Evolutionary conservation across 1,140 invertebrate genomes (phyloP), one percentile per base, ranked within the genome.

Genomic region (Drosophila trapezifrons): DNA sequence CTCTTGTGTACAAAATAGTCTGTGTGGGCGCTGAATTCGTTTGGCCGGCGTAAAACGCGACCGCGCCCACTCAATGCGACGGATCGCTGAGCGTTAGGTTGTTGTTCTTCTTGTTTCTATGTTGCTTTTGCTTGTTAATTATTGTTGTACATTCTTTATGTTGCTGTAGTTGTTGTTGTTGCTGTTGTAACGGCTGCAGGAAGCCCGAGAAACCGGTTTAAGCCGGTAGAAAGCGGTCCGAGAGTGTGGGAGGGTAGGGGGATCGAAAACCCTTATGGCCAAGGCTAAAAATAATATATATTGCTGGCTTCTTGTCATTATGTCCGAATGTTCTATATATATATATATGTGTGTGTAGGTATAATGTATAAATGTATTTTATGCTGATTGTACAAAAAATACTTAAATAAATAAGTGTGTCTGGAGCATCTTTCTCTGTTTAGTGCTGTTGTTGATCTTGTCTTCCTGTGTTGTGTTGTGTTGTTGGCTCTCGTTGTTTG

Each of bases 351-450:
- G 17, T 60, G 18, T 55, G 5, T 37, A 29, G 51, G 10, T 63
- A 32, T 70, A 47, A 47, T 43, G 54, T 52, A 63, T 59, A 83
- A 45, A 3, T 72, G 45, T 81, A 76, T 78, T 75, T 75, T 78
- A 77, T 51, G 63, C 47, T 73, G 77, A 66, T 81, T 75, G 74
- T 78, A 86, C 77, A 85, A 85, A 85, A 79, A 81, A 64, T 63
- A 80, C 70, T 78, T 86, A 85, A 78, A 84, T 51, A 76, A 69
- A 83, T 78, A 79, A 46, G 46, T 71, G 46, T 79, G 52, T 82
- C 49, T 54, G 70, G 43, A 51, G 51, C 35, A 20, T 71, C 35
- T 67, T 32, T 29, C 17, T 52, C 29, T 71, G 20, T 27, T 45
- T 29, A 35, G 17, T 70, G 3, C 17, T 67, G 13, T 45, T 27